Evolutionary conservation across 1,140 invertebrate species (phyloP), one percentile per base, ranked within the genome.

Genomic region (Liolophura sinensis): DNA sequence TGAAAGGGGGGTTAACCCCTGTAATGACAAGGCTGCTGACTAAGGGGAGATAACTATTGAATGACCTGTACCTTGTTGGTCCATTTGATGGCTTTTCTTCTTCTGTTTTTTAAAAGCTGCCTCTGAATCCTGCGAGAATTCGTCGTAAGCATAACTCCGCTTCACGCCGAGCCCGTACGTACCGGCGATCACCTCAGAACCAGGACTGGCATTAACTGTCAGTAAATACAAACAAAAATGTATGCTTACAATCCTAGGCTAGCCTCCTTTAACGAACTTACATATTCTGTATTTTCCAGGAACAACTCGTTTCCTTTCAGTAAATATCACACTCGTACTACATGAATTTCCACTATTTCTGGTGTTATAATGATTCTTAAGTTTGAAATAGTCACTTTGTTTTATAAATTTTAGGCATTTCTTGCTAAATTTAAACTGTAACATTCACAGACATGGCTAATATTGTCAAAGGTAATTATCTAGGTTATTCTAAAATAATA

Each of bases 51-150:
- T 47, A 61, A 46, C 60, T 47, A 18, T 16, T 49, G 46, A 7
- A 6, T 16, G 14, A 11, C 25, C 60, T 9, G 59, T n/a, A n/a
- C 46, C 48, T 24, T 14, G 25, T 20, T 61, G 31, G 31, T 40
- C 31, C 31, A 40, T 61, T 3, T 49, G 60, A 24, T 61, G 60
- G 18, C 24, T 24, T 49, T 49, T 61, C 60, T 60, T 60, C 24
- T 61, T 61, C 12, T 46, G 60, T 20, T 24, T 46, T 46, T 46
- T 49, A 24, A 20, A 20, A 12, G 46, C 46, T 0, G n/a, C 9
- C 16, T 61, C 60, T 48, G 60, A 25, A 46, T 61, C 60, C 1
- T 31, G 7, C 0, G 60, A 16, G 16, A 20, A 24, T 40, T 40
- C 31, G 9, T 40, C 9, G 31, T 5, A 9, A 40, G 31, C 31